Conservation (phyloP, 2,797 vertebrate genomes). For the Sardinella longiceps region DNA sequence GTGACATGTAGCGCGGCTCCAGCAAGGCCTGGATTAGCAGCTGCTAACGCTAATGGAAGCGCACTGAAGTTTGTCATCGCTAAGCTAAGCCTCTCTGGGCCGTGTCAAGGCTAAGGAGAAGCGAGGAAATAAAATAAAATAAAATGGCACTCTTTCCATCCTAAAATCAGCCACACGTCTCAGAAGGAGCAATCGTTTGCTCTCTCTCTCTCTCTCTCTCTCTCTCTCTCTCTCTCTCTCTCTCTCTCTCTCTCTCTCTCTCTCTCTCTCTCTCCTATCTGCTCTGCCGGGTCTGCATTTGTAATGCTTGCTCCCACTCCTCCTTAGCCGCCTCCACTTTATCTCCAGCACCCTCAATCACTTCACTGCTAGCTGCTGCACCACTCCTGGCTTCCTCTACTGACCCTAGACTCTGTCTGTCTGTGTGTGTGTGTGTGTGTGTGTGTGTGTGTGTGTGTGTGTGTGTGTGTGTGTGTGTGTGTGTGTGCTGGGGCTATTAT, state of each 20-base stretch:
- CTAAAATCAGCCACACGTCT: background rate
- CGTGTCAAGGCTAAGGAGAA: background rate
- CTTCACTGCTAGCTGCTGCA: background rate
- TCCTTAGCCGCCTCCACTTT: background rate
- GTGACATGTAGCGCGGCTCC: conserved; percentile 38
- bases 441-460: background rate
- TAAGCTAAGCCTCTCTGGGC: conserved; percentile 26
- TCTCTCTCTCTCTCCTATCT: background rate
- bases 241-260: too few species aligned
- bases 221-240: too few species aligned
- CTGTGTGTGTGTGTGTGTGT: background rate
- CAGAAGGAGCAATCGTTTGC: too few species aligned
- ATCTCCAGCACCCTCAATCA: background rate
- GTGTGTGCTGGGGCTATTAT: background rate
- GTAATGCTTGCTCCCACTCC: too few species aligned
- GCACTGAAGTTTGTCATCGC: conserved; percentile 26
- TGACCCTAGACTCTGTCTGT: conserved; percentile 51
- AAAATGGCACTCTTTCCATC: conserved; percentile 2
- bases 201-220: too few species aligned
- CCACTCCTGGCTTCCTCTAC: conserved; percentile 46
- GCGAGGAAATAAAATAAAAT: background rate
- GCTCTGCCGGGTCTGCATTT: background rate
- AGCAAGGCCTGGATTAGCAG: conserved; percentile 41
- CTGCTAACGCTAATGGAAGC: conserved; percentile 36
- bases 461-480: background rate